Evolutionary conservation across 2,888 invertebrate species (phyloP).

Genomic region (Drosophila multiciliata): DNA sequence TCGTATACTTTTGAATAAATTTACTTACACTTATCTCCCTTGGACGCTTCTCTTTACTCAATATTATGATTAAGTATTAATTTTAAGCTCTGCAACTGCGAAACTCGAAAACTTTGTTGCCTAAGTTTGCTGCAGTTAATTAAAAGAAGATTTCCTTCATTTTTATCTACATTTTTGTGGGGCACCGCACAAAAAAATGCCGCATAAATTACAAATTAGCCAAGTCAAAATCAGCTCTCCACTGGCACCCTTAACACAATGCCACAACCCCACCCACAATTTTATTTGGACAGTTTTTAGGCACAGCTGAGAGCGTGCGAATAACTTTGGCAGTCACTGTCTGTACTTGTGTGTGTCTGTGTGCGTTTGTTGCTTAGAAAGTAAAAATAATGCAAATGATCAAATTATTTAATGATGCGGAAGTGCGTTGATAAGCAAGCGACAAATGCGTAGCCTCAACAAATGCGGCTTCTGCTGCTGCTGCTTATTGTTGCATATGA

Average conservation of each 20-base stretch:
- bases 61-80: constrained; percentile 24
- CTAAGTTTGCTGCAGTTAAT: constrained; percentile 61
- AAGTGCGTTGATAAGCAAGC: constrained; percentile 81
- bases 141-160: constrained; percentile 61
- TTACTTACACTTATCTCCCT: background rate
- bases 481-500: constrained; percentile 5
- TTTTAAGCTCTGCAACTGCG: background rate
- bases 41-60: background rate
- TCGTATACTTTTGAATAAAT: background rate
- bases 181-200: constrained; percentile 29
- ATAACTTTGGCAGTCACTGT: constrained; percentile 46
- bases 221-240: constrained; percentile 52
- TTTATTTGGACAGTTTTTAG: constrained; percentile 10
- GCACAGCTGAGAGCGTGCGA: constrained; percentile 44
- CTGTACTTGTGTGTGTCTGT: background rate
- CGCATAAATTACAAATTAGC: constrained; percentile 80
- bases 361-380: constrained; percentile 63
- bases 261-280: background rate
- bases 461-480: constrained; percentile 19
- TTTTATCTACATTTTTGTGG: constrained; percentile 18
- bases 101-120: background rate
- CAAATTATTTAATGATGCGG: constrained; percentile 84
- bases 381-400: constrained; percentile 83
- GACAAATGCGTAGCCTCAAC: constrained; percentile 68
- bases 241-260: background rate